Evolutionary conservation across 1,140 invertebrate genomes (phyloP).

Genomic region (Penaeus chinensis): DNA sequence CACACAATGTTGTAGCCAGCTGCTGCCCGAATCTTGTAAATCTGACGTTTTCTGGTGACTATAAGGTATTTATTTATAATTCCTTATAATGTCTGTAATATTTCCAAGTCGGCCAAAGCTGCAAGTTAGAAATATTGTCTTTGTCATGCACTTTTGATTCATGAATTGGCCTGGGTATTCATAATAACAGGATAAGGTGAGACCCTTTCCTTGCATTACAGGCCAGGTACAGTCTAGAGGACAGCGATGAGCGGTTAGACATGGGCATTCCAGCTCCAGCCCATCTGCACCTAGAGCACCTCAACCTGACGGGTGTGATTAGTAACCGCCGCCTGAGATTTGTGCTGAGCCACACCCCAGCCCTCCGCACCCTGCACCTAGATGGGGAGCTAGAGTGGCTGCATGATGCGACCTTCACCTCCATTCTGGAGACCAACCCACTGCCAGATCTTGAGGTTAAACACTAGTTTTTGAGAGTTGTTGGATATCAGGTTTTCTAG

Average conservation of each 20-base stretch:
- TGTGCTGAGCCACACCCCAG: conserved; percentile 40
- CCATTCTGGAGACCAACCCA: conserved; percentile 39
- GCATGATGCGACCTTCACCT: conserved; percentile 48
- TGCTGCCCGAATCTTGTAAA: conserved; percentile 46
- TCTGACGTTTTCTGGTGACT: conserved; percentile 45
- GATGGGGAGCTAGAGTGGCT: conserved; percentile 59
- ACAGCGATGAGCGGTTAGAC: conserved; percentile 52
- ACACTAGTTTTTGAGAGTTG: not conserved
- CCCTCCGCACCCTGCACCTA: conserved; percentile 38
- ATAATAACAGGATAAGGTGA: not conserved
- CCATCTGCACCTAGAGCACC: conserved; percentile 41
- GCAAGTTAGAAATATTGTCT: too few species aligned
- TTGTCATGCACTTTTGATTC: too few species aligned
- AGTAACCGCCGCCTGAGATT: conserved; percentile 46
- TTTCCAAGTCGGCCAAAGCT: too few species aligned
- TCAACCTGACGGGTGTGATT: conserved; percentile 45
- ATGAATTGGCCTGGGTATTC: too few species aligned
- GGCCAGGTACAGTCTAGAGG: conserved; percentile 51
- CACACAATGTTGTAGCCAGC: conserved; percentile 52
- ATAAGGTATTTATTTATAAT: conserved; percentile 36
- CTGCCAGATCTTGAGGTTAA: conserved; percentile 50
- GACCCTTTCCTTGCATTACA: not conserved
- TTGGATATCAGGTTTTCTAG: not conserved
- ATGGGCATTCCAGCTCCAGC: conserved; percentile 45
- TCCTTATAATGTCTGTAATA: not conserved